These are phyloP conservation scores for Upupa epops DNA, from an alignment of 2,113 vertebrate genomes.

Conservation along the genomic window DNA sequence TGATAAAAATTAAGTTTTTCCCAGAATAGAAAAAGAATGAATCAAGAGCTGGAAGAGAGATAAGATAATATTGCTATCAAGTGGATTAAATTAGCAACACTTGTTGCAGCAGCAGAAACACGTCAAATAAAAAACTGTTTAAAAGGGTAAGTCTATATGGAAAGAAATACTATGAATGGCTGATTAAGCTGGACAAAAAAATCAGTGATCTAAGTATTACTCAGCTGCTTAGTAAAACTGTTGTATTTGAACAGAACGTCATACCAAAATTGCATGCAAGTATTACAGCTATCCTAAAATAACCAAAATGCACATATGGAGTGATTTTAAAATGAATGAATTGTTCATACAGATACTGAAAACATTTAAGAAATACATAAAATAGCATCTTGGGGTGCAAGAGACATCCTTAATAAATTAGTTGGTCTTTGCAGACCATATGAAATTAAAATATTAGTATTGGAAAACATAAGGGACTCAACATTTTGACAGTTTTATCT, in stretches of 20 bases:
- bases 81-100: background rate
- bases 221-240: background rate
- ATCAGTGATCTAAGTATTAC: background rate
- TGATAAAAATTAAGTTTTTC: background rate
- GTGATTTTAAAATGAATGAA: background rate
- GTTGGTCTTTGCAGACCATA: background rate
- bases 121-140: background rate
- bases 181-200: background rate
- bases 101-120: background rate
- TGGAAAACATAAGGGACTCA: background rate
- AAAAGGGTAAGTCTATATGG: background rate
- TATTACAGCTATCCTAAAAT: background rate
- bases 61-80: background rate
- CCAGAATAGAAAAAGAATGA: background rate
- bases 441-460: background rate
- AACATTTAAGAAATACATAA: background rate
- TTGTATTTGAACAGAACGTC: background rate
- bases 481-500: background rate
- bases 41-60: background rate
- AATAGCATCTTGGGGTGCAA: background rate
- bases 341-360: background rate
- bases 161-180: background rate
- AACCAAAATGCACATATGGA: background rate
- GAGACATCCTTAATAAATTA: background rate
- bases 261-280: background rate